These are phyloP conservation scores for Actinostola sp. DNA, from an alignment of 92 coral and sea anemone species.

Conservation along the genomic window DNA sequence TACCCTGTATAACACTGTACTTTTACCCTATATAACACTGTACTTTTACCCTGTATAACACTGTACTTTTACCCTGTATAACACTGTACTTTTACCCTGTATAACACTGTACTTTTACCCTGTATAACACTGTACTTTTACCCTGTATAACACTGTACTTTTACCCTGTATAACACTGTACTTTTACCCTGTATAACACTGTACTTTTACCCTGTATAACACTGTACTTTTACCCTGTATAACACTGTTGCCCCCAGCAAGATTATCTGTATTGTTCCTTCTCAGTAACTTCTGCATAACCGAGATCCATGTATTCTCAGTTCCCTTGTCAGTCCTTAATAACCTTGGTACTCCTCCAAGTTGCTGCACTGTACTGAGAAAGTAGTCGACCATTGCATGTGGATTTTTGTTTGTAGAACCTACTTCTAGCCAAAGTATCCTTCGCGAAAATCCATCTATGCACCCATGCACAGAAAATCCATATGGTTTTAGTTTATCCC, in stretches of 20 bases:
- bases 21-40: no score
- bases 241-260: constrained; percentile 46
- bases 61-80: no score
- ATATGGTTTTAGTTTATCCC: constrained; percentile 61
- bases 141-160: no score
- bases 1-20: no score
- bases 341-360: constrained; percentile 60
- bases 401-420: constrained; percentile 61
- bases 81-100: no score
- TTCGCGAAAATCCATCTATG: constrained; percentile 60
- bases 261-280: constrained; percentile 32
- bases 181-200: no score
- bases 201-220: no score
- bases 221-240: no score
- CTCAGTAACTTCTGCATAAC: constrained; percentile 55
- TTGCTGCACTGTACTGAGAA: constrained; percentile 49
- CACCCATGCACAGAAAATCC: constrained; percentile 65
- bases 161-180: no score
- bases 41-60: no score
- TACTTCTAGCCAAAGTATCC: constrained; percentile 71
- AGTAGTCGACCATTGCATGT: constrained; percentile 40
- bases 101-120: no score
- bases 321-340: constrained; percentile 61
- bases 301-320: constrained; percentile 55
- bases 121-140: no score